A percentile compares a stretch with the other conserved stretches of the same genome.
phyloP scores from a whole-genome alignment of 2,797 vertebrate species.

The Notoglanidium macrostoma region DNA sequence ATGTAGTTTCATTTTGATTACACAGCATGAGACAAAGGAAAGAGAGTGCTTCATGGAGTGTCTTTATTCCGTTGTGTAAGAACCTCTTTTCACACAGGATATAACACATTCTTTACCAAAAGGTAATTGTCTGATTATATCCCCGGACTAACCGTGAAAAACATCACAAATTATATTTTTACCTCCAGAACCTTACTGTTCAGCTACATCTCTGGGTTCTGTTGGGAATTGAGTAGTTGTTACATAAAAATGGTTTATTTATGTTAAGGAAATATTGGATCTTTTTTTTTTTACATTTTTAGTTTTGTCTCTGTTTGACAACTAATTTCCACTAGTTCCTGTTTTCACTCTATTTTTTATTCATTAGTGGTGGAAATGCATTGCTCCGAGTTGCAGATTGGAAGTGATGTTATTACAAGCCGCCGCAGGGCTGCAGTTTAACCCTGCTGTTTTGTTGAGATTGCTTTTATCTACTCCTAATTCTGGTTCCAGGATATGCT shows the following conservation, averaged over 20 bases:
- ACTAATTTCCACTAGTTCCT: constrained; percentile 6
- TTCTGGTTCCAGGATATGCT: constrained; percentile 52
- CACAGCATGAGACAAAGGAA: not conserved
- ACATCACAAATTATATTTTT: constrained; percentile 3
- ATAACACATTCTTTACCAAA: not conserved
- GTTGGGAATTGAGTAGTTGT: not conserved
- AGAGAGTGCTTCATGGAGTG: not conserved
- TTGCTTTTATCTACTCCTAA: constrained; percentile 55
- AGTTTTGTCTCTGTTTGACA: not conserved
- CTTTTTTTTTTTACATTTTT: not conserved
- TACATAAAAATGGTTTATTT: not conserved
- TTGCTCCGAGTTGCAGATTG: not conserved
- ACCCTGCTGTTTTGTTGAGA: constrained; percentile 63
- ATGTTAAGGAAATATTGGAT: not conserved
- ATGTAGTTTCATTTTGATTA: constrained; percentile 4
- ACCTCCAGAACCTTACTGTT: not conserved
- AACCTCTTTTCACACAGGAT: not conserved
- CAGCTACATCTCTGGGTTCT: not conserved
- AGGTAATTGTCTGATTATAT: not conserved
- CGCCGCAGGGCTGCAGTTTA: constrained; percentile 47
- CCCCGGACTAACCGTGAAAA: not conserved
- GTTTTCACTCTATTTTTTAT: not conserved
- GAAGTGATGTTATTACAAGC: constrained; percentile 48
- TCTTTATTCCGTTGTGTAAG: not conserved
- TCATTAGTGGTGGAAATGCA: constrained; percentile 7